phyloP scores from a whole-genome alignment of 2,113 vertebrate genomes.

The Actinemys pallida region DNA sequence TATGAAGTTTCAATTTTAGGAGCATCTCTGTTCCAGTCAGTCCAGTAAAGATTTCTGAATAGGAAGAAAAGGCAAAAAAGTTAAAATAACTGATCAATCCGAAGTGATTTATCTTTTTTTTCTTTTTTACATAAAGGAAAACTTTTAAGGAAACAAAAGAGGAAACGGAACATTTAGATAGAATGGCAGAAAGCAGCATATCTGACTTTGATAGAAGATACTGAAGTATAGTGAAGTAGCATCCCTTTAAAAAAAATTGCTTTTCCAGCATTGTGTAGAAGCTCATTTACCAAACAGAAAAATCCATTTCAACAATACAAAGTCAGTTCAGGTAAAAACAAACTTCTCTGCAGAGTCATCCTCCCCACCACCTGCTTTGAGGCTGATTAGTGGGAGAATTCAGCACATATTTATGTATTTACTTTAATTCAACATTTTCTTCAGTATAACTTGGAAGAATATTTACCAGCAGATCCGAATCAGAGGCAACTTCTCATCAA shows the following conservation, averaged over 20 bases:
- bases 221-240: neutral
- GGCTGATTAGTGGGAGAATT: neutral
- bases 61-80: neutral
- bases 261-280: neutral
- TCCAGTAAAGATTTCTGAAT: slow-evolving; percentile 91
- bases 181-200: neutral
- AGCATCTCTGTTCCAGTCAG: slow-evolving; percentile 93
- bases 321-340: neutral
- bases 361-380: neutral
- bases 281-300: neutral
- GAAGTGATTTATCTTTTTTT: neutral
- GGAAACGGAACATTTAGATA: fast-evolving
- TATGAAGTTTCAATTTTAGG: slow-evolving; percentile 95
- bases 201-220: fast-evolving
- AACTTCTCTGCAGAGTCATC: neutral
- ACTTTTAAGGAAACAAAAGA: neutral
- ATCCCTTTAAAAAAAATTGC: neutral
- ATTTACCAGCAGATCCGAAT: neutral
- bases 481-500: neutral
- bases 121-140: neutral
- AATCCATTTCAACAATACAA: neutral
- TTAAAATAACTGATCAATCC: neutral
- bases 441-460: neutral
- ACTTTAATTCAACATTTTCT: neutral
- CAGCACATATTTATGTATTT: neutral